Conservation (phyloP, 2,113 vertebrate genomes). For the Ailurus styani region DNA sequence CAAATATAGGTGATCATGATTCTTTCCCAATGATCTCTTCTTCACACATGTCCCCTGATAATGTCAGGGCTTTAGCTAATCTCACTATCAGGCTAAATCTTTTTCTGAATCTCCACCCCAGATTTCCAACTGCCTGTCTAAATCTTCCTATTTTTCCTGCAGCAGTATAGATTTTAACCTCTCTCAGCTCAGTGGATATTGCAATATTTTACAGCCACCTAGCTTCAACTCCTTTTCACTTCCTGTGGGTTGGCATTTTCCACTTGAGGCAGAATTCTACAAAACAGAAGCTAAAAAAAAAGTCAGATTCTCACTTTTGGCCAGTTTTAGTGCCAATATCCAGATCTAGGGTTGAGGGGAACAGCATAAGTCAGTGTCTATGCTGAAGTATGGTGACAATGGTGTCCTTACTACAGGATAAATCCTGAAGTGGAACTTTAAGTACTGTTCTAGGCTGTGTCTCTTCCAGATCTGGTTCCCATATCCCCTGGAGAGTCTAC, state of each 20-base stretch:
- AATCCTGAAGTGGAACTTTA: not conserved
- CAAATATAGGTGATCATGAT: not conserved
- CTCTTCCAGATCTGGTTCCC: not conserved
- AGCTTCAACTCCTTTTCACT: not conserved
- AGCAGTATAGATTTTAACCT: not conserved
- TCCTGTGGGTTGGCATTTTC: not conserved
- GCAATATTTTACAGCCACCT: not conserved
- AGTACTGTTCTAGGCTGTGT: not conserved
- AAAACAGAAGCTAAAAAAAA: not conserved
- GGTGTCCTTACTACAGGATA: not conserved
- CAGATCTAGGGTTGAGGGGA: accelerated
- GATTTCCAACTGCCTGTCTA: not conserved
- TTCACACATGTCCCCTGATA: not conserved
- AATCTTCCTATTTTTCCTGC: not conserved
- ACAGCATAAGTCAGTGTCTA: not conserved
- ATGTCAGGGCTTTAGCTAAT: not conserved
- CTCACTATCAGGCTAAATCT: not conserved
- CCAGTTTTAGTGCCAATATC: not conserved
- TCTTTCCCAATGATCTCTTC: not conserved
- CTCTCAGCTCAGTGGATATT: not conserved
- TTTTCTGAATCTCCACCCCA: not conserved
- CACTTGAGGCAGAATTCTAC: not conserved
- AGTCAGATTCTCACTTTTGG: not conserved
- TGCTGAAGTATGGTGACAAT: not conserved
- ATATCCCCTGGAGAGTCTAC: not conserved